Percentiles rank a stretch among this genome's conserved stretches.
phyloP scores from a whole-genome alignment of 1,140 invertebrate genomes.

The Hetaerina americana region DNA sequence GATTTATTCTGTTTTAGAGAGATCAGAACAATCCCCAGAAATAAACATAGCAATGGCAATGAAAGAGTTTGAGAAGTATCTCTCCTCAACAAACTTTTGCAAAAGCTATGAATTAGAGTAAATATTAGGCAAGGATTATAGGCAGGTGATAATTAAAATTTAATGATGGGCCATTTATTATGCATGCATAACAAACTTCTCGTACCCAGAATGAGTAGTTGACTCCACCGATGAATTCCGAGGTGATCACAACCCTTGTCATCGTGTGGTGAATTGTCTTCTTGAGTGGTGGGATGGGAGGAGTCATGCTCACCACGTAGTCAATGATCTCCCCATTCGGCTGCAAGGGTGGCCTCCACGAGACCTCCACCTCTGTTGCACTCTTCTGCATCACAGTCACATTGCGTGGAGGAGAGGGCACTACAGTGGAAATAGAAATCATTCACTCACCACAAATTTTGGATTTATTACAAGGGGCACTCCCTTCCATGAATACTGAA shows the following conservation, averaged over 20 bases:
- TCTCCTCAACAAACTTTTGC: too few relatives aligned
- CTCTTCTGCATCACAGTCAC: conserved; percentile 47
- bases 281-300: conserved; percentile 34
- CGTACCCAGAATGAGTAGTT: conserved; percentile 64
- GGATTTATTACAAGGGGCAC: too few relatives aligned
- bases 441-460: too few relatives aligned
- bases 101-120: too few relatives aligned
- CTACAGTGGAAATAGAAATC: conserved; percentile 26
- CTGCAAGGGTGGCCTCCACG: conserved; percentile 48
- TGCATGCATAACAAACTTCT: conserved; percentile 9
- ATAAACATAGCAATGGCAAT: too few relatives aligned
- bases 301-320: conserved; percentile 50
- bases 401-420: conserved; percentile 48
- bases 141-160: too few relatives aligned
- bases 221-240: conserved; percentile 41
- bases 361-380: conserved; percentile 44
- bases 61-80: too few relatives aligned
- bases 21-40: too few relatives aligned
- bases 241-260: conserved; percentile 34
- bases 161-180: too few relatives aligned
- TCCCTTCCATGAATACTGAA: conserved; percentile 7
- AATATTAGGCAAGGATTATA: too few relatives aligned
- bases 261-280: conserved; percentile 22
- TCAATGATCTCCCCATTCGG: conserved; percentile 46
- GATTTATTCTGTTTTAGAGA: too few relatives aligned